phyloP scores from a whole-genome alignment of 2,113 vertebrate genomes.

The Ctenomys sociabilis region DNA sequence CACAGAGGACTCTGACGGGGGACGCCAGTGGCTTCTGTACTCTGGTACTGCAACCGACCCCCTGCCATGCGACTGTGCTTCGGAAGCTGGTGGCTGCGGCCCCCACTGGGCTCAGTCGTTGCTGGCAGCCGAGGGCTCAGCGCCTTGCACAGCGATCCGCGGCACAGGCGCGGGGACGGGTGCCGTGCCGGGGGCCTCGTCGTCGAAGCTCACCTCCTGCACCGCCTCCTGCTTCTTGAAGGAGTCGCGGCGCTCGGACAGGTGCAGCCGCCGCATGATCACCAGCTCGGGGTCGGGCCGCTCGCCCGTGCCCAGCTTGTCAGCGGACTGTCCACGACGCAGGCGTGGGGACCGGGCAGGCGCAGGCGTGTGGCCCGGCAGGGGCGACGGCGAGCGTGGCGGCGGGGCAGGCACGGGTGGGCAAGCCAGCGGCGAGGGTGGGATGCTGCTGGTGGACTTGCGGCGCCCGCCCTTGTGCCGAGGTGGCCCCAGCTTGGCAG shows the following conservation, averaged over 20 bases:
- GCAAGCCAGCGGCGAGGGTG: conserved; percentile 95
- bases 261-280: conserved; percentile 95
- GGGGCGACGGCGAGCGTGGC: conserved; percentile 92
- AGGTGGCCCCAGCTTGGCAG: conserved; percentile 92
- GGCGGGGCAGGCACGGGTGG: conserved; percentile 88
- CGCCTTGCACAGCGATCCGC: conserved; percentile 93
- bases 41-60: background rate
- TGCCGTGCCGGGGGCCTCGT: conserved; percentile 80
- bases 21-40: background rate
- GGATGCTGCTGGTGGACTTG: conserved; percentile 98
- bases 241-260: conserved; percentile 95
- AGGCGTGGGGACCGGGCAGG: conserved; percentile 93
- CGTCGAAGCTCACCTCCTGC: conserved; percentile 98
- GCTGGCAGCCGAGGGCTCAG: conserved; percentile 82
- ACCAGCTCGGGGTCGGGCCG: conserved; percentile 91
- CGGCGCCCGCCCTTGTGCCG: conserved; percentile 94
- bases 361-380: conserved; percentile 87
- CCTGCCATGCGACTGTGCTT: too few species aligned
- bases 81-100: background rate
- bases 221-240: conserved; percentile 99
- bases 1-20: conserved; percentile 63
- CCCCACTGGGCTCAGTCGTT: background rate
- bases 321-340: conserved; percentile 80
- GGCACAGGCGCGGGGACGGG: conserved; percentile 74
- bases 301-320: conserved; percentile 82